phyloP scores from a whole-genome alignment of 2,888 invertebrate genomes.

The Leucophora obtusa region DNA sequence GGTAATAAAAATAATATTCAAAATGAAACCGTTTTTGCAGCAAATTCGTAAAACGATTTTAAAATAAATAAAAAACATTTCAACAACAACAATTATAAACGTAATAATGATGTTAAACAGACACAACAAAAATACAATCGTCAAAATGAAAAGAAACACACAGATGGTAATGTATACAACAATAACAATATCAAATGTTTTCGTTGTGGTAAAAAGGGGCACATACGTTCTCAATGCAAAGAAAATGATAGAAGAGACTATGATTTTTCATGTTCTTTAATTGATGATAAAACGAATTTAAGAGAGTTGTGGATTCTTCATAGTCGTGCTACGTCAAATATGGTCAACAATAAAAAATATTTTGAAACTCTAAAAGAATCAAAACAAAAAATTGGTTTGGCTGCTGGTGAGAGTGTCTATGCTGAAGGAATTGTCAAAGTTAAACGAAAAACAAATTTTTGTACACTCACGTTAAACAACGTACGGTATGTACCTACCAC shows the following conservation, averaged over 20 bases:
- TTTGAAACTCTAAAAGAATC: constrained; percentile 4
- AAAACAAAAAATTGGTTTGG: constrained; percentile 30
- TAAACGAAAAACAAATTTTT: constrained; percentile 26
- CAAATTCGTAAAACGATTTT: too few relatives aligned
- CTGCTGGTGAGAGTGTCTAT: constrained; percentile 31
- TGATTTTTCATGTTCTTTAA: constrained; percentile 16
- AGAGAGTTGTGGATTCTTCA: constrained; percentile 34
- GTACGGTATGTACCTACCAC: constrained; percentile 48
- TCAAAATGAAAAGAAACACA: not conserved
- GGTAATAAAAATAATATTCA: too few relatives aligned
- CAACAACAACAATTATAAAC: not conserved
- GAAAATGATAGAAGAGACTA: not conserved
- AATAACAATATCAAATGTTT: constrained; percentile 38
- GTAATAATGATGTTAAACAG: not conserved
- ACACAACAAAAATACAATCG: not conserved
- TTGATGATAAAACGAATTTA: constrained; percentile 7
- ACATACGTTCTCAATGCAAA: too few relatives aligned
- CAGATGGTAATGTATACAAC: constrained; percentile 11
- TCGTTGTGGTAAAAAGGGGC: too few relatives aligned
- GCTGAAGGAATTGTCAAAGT: constrained; percentile 33
- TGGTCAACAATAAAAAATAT: too few relatives aligned
- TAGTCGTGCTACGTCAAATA: constrained; percentile 50
- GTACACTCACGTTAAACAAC: too few relatives aligned
- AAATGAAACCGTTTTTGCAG: too few relatives aligned
- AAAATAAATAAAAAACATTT: too few relatives aligned